Conservation (phyloP, 2,113 vertebrate genomes). For the Corynorhinus townsendii region DNA sequence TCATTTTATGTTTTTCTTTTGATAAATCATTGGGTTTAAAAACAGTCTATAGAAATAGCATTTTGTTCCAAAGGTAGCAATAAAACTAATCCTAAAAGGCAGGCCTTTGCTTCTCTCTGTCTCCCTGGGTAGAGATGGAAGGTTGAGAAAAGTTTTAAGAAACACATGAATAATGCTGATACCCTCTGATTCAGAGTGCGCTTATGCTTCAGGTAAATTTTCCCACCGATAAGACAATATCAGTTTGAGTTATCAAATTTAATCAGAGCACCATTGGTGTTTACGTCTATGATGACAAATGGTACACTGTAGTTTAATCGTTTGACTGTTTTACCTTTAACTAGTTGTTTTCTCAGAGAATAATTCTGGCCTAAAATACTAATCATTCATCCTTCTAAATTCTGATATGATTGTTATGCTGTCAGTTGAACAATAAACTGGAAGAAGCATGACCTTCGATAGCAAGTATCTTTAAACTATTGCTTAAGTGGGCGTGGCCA, state of each 20-base stretch:
- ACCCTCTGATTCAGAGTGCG: not conserved
- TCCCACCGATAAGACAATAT: not conserved
- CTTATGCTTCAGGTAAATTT: not conserved
- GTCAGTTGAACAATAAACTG: not conserved
- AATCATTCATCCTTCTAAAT: not conserved
- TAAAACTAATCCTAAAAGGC: conserved; percentile 41
- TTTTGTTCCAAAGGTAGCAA: conserved; percentile 51
- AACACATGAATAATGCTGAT: not conserved
- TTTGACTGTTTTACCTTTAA: not conserved
- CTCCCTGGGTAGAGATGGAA: not conserved
- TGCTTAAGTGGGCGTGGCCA: not conserved
- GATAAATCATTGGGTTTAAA: conserved; percentile 52
- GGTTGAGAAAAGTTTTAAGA: not conserved
- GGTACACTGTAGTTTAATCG: not conserved
- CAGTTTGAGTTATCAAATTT: not conserved
- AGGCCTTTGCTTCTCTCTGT: conserved; percentile 18
- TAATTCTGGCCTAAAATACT: not conserved
- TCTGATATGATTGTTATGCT: not conserved
- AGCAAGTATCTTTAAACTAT: not conserved
- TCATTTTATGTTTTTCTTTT: conserved; percentile 40
- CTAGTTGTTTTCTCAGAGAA: not conserved
- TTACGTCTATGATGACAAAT: not conserved
- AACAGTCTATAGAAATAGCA: conserved; percentile 36
- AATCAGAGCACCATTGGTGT: not conserved
- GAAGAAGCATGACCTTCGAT: not conserved